phyloP scores from a whole-genome alignment of 2,113 vertebrate species.

The Choloepus hoffmanni region DNA sequence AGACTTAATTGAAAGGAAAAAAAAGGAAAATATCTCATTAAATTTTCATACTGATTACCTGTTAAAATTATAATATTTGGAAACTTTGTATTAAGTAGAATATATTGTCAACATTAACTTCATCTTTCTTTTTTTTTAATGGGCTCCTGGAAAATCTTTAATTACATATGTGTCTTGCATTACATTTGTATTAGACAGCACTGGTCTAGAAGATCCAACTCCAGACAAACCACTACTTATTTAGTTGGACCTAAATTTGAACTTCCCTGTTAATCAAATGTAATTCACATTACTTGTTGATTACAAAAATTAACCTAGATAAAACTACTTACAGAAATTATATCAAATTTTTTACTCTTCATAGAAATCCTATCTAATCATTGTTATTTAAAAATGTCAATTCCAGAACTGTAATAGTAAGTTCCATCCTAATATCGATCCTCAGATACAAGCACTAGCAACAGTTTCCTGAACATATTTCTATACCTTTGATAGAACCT shows the following conservation, averaged over 20 bases:
- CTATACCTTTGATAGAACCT: background rate
- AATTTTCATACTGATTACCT: background rate
- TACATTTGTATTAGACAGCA: background rate
- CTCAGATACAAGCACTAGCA: background rate
- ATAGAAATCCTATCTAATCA: background rate
- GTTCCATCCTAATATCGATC: background rate
- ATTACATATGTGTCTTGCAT: background rate
- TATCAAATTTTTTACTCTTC: background rate
- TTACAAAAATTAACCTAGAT: background rate
- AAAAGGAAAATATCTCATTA: background rate
- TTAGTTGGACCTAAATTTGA: constrained; percentile 70
- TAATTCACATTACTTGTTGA: background rate
- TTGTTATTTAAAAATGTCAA: background rate
- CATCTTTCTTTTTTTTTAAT: background rate
- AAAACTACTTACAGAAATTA: background rate
- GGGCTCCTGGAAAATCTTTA: background rate
- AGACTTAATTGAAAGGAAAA: background rate
- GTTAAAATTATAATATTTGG: background rate
- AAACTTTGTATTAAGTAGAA: background rate
- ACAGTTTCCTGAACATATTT: background rate
- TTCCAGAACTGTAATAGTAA: background rate
- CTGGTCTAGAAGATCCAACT: constrained; percentile 70
- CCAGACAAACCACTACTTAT: constrained; percentile 71
- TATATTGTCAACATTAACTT: background rate
- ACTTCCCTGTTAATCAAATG: background rate